phyloP scores from a whole-genome alignment of 2,797 vertebrate species.

The Acropternis orthonyx region DNA sequence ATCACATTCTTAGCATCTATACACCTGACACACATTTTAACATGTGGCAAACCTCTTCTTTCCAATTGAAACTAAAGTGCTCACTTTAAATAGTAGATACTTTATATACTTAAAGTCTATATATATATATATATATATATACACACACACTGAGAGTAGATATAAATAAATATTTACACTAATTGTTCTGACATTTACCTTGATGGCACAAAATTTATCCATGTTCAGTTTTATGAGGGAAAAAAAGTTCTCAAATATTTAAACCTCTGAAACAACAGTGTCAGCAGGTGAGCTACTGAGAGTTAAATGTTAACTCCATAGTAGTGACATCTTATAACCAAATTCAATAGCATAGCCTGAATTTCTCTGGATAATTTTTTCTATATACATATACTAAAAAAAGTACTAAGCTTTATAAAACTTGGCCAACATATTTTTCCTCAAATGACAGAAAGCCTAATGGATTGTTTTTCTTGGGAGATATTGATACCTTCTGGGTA shows the following conservation, averaged over 20 bases:
- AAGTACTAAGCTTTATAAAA: neutral
- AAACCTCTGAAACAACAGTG: neutral
- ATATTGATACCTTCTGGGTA: neutral
- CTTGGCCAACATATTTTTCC: neutral
- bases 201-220: neutral
- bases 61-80: neutral
- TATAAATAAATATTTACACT: neutral
- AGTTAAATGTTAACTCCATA: neutral
- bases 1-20: neutral
- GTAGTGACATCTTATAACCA: neutral
- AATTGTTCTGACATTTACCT: neutral
- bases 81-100: neutral
- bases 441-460: neutral
- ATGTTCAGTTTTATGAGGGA: neutral
- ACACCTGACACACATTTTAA: neutral
- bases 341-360: neutral
- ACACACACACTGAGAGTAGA: neutral
- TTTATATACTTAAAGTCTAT: too few species aligned
- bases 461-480: neutral
- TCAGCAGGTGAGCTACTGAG: neutral
- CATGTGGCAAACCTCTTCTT: neutral
- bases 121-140: too few species aligned
- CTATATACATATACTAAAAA: neutral
- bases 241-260: neutral
- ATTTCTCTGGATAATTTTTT: neutral